Conservation (phyloP, 2,888 invertebrate genomes). For the Platynereis dumerilii region DNA sequence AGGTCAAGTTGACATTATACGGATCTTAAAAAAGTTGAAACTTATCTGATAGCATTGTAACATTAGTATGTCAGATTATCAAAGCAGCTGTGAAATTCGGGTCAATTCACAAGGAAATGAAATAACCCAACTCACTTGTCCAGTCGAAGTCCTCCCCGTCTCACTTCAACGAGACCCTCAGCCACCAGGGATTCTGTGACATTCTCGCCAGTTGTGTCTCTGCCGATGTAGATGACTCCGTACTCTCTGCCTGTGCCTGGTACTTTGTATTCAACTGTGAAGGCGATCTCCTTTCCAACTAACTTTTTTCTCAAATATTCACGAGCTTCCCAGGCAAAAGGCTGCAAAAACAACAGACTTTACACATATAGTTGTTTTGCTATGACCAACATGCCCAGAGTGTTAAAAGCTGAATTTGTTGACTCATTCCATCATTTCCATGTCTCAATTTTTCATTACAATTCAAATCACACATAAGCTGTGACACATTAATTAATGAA, state of each 20-base stretch:
- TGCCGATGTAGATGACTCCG: slow-evolving; percentile 84
- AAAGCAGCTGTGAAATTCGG: neutral
- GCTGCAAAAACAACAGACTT: slow-evolving; percentile 67
- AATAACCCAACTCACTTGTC: slow-evolving; percentile 66
- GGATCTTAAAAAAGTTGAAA: no score
- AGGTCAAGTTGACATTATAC: neutral
- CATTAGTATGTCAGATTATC: no score
- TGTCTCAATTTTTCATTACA: no score
- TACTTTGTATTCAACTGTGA: slow-evolving; percentile 79
- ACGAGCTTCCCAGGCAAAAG: slow-evolving; percentile 97
- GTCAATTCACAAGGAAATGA: neutral
- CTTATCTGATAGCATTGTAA: no score
- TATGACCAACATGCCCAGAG: no score
- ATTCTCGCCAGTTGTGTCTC: slow-evolving; percentile 84
- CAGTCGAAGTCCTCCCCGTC: slow-evolving; percentile 59
- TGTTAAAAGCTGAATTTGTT: no score
- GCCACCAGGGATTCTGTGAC: slow-evolving; percentile 85
- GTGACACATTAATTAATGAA: no score
- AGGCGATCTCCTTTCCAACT: slow-evolving; percentile 90
- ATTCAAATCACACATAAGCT: no score
- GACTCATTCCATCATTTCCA: no score
- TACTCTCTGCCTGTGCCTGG: slow-evolving; percentile 80
- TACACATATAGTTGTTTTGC: neutral
- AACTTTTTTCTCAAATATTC: slow-evolving; percentile 94
- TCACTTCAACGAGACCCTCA: slow-evolving; percentile 87